phyloP scores from a whole-genome alignment of 2,113 vertebrate species.

The Phalacrocorax carbo region DNA sequence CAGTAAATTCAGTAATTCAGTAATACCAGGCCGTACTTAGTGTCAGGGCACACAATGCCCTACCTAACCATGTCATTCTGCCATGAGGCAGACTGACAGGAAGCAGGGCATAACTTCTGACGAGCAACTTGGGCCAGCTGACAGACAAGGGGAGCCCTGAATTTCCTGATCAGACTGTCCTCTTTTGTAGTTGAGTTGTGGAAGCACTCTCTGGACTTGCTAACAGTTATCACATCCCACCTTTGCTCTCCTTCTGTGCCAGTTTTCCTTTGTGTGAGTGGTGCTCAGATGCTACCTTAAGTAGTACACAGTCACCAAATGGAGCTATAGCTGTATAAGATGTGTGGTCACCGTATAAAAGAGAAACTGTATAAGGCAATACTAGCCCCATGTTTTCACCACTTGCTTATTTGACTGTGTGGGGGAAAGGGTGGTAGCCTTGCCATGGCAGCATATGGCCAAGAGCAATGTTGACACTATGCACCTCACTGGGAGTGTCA shows the following conservation, averaged over 20 bases:
- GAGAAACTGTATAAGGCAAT: background rate
- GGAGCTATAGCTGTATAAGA: background rate
- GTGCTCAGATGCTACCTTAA: background rate
- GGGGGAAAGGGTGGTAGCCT: background rate
- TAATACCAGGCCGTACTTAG: background rate
- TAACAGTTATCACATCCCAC: background rate
- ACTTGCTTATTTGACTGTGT: background rate
- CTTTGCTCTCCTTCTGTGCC: background rate
- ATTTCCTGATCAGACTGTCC: background rate
- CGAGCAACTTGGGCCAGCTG: background rate
- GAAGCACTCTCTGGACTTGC: background rate
- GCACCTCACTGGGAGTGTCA: background rate
- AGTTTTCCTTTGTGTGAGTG: background rate
- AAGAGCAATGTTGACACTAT: background rate
- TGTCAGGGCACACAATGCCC: background rate
- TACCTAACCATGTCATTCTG: background rate
- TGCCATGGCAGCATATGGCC: background rate
- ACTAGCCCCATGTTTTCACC: background rate
- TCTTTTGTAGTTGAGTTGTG: background rate
- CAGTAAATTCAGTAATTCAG: background rate
- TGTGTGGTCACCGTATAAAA: background rate
- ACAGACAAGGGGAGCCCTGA: accelerated
- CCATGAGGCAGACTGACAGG: background rate
- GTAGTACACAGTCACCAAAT: background rate
- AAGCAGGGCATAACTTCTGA: background rate